These are phyloP conservation scores for Carapus acus DNA, from an alignment of 2,797 vertebrate genomes.

Conservation along the genomic window DNA sequence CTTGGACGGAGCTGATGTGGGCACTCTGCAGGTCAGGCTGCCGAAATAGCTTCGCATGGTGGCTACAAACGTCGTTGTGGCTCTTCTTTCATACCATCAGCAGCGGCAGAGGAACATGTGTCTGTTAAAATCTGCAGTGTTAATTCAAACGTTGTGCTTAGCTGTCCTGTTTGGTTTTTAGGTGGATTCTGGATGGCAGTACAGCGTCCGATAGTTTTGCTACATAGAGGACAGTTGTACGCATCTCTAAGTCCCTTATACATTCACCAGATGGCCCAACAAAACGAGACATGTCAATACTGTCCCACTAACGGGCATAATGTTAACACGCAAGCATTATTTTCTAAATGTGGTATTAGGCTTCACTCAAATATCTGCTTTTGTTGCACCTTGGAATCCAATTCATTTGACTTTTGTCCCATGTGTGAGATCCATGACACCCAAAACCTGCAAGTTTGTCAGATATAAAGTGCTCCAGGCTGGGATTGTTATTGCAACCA, in stretches of 20 bases:
- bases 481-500: constrained; percentile 40
- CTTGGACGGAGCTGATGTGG: constrained; percentile 14
- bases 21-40: constrained; percentile 1
- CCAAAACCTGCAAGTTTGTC: constrained; percentile 31
- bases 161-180: constrained; percentile 30
- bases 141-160: constrained; percentile 8
- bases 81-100: not conserved
- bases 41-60: constrained; percentile 19
- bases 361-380: not conserved
- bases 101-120: not conserved
- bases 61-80: constrained; percentile 7
- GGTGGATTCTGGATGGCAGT: constrained; percentile 19
- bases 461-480: constrained; percentile 23
- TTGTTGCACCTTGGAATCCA: constrained; percentile 9
- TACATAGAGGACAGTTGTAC: constrained; percentile 34
- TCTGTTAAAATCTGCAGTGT: not conserved
- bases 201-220: constrained; percentile 47
- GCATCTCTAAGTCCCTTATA: constrained; percentile 43
- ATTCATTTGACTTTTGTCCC: constrained; percentile 24
- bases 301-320: constrained; percentile 44
- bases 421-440: constrained; percentile 17
- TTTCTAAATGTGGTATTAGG: constrained; percentile 5
- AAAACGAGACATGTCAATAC: constrained; percentile 26
- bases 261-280: constrained; percentile 40
- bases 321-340: constrained; percentile 37